Evolutionary conservation across 2,113 vertebrate species (phyloP), one percentile per base, ranked within the genome.

Genomic region (Calyptomena viridis): DNA sequence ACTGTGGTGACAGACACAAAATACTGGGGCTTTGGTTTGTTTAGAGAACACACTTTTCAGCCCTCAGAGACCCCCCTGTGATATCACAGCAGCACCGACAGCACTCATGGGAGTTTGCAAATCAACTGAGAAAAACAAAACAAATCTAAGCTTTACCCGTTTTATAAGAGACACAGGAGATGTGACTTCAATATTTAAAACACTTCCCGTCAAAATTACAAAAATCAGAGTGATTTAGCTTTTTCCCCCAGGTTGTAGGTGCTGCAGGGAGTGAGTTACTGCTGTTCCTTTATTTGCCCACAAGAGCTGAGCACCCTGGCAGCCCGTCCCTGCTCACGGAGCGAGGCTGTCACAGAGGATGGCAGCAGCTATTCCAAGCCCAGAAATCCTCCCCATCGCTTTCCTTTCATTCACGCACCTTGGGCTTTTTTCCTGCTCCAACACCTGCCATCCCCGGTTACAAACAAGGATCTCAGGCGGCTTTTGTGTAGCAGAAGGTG

Each of bases 361-460:
- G 27, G 62, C 12, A 24, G 80, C 55, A 95, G 96, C 73, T 60
- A 14, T 84, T 91, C 91, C 2, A 1, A 82, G 62, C 75, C 49
- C 63, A 24, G 20, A 37, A 44, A 46, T 87, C 95, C 77, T 96
- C 87, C 76, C 69, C 78, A 79, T 80, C 84, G 49, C 74, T 96
- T 97, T 72, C 59, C 82, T 96, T 94, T 82, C 69, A 16, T 59
- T 91, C 84, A 90, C 79, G 62, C 68, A 25, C 53, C 15, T 44
- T 47, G 33, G 49, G 12, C 27, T 30, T 73, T 84, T 30, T 68
- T 96, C 92, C 93, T 95, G 76, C 96, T 95, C 95, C 93, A 82
- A 79, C 95, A 97, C 76, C 74, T 52, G 55, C 95, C 84, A 55
- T 94, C 94, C 90, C 84, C 74, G 69, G 87, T 66, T 90, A 90